Evolutionary conservation across 2,888 invertebrate genomes (phyloP).

Genomic region (Sesamia inferens): DNA sequence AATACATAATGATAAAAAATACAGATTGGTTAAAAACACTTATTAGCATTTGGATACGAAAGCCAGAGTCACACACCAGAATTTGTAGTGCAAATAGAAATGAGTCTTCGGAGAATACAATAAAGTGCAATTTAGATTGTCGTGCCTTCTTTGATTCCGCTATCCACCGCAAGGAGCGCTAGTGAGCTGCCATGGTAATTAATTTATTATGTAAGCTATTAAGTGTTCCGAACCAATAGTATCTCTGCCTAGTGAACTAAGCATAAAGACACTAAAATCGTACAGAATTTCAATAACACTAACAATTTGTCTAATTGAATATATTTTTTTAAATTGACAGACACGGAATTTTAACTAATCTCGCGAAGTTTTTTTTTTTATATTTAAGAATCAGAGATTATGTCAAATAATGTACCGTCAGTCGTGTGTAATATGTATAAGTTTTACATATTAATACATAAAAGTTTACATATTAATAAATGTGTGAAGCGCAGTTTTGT

Average conservation of each 20-base stretch:
- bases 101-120: background rate
- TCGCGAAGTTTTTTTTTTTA: slow-evolving; percentile 37
- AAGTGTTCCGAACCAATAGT: slow-evolving; percentile 32
- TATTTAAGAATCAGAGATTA: slow-evolving; percentile 48
- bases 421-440: slow-evolving; percentile 61
- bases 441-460: slow-evolving; percentile 58
- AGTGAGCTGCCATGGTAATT: slow-evolving; percentile 12
- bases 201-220: background rate
- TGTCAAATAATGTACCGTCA: slow-evolving; percentile 60
- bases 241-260: slow-evolving; percentile 39
- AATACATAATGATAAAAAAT: slow-evolving; percentile 48
- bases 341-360: slow-evolving; percentile 65
- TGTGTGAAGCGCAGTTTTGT: slow-evolving; percentile 50
- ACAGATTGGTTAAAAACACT: slow-evolving; percentile 33
- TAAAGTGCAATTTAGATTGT: slow-evolving; percentile 25
- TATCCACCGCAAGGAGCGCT: background rate
- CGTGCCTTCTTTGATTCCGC: slow-evolving; percentile 8
- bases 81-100: slow-evolving; percentile 4
- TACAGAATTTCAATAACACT: slow-evolving; percentile 55
- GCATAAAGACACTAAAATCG: slow-evolving; percentile 31
- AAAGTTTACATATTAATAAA: slow-evolving; percentile 56
- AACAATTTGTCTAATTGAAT: slow-evolving; percentile 68
- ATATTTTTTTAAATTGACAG: slow-evolving; percentile 75
- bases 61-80: too few relatives aligned
- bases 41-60: slow-evolving; percentile 10